Evolutionary conservation across 1,140 invertebrate species (phyloP), one percentile per base, ranked within the genome.

Genomic region (Dendroctonus valens): DNA sequence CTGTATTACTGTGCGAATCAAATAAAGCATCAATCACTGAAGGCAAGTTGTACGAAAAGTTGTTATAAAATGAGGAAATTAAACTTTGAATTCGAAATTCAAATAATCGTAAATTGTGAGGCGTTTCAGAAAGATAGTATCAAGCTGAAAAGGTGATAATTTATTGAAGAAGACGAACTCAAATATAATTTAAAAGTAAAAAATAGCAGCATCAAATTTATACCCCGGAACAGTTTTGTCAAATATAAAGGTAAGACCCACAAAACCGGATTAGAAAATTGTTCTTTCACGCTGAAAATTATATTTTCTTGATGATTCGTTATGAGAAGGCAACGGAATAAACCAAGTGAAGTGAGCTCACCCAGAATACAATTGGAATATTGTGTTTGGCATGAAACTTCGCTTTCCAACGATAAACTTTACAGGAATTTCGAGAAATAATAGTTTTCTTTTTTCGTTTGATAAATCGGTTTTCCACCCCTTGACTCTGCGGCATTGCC

Each of bases 251-350:
- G 59, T 68, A 68, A 54, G 38, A 67, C 51, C 58, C 41, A 39
- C 12, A n/a, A 64, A 59, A 59, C 15, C 64, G 54, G 67, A 69
- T 65, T 65, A 60, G 67, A 63, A 65, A 69, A 69, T 69, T 65
- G 62, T 60, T 65, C 62, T 48, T 11, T 54, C 61, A 48, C 44
- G 67, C 52, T 60, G 61, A 57, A 69, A 69, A 69, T 69, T 69
- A 69, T 69, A 69, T 69, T 69, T 64, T 65, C 67, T 69, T 65
- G 57, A 63, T 65, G 61, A 65, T 48, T 46, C 12, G 61, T 60
- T 69, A 69, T 69, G 55, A 66, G 55, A 41, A 14, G 44, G 64
- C 64, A 59, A 66, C 64, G 54, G 52, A 66, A 66, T 66, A 66
- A 66, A 55, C 64, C 64, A 58, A 58, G 62, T 51, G 41, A 51